Conservation (phyloP, 2,888 invertebrate genomes). For the Caenorhabditis japonica region DNA sequence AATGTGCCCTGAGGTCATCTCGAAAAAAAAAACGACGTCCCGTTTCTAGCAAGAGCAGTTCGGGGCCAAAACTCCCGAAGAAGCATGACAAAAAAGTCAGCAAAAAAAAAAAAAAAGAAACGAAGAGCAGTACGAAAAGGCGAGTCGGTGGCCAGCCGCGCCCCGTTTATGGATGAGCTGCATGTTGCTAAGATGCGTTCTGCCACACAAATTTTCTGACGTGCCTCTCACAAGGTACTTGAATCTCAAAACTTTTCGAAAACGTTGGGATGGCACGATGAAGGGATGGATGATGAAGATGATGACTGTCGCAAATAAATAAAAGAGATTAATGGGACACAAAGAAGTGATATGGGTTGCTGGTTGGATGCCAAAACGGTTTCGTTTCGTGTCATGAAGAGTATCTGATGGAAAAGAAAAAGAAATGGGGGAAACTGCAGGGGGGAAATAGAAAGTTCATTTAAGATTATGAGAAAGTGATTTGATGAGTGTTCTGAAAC, state of each 20-base stretch:
- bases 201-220: slow-evolving; percentile 48
- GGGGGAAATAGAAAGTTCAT: no score
- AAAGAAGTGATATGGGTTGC: slow-evolving; percentile 22
- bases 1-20: slow-evolving; percentile 48
- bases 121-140: not conserved
- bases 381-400: not conserved
- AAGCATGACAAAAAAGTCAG: not conserved
- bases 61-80: no score
- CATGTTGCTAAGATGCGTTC: slow-evolving; percentile 51
- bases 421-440: no score
- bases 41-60: no score
- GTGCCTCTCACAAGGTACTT: no score
- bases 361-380: slow-evolving; percentile 15
- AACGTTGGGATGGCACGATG: not conserved
- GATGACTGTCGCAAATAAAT: slow-evolving; percentile 24
- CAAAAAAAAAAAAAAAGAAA: slow-evolving; percentile 17
- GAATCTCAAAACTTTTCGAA: no score
- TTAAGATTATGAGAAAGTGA: no score
- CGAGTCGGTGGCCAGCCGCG: not conserved
- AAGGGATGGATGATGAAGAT: not conserved
- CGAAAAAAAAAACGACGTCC: slow-evolving; percentile 25
- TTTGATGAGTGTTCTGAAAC: no score
- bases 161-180: slow-evolving; percentile 7
- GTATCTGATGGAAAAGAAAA: slow-evolving; percentile 1
- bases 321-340: slow-evolving; percentile 35